Evolutionary conservation across 2,113 vertebrate species (phyloP).

Genomic region (Chinchilla lanigera): DNA sequence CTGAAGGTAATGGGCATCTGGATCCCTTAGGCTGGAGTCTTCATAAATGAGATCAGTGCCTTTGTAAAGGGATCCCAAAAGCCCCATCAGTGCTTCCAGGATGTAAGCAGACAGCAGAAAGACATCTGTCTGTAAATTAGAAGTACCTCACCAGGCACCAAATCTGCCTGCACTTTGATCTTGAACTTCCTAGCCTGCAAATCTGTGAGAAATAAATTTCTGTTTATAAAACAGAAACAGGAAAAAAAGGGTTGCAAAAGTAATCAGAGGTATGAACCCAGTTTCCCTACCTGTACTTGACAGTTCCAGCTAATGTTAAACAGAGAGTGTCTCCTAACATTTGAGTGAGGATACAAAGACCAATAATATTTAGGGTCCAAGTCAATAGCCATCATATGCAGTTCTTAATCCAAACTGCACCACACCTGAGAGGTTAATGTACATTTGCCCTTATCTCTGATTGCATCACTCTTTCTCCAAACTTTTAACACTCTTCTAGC

Average conservation of each 20-base stretch:
- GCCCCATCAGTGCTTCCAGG: neutral
- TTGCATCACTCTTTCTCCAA: neutral
- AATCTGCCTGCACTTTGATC: neutral
- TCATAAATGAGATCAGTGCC: neutral
- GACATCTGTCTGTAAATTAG: neutral
- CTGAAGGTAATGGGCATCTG: neutral
- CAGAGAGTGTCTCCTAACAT: neutral
- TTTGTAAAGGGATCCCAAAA: neutral
- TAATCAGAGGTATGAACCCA: neutral
- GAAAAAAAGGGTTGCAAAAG: neutral
- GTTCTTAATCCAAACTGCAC: neutral
- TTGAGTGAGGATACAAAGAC: neutral
- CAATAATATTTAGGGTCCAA: neutral
- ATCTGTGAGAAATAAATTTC: neutral
- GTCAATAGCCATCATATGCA: neutral
- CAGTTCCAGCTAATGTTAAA: neutral
- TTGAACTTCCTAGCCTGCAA: neutral
- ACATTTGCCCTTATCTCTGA: neutral
- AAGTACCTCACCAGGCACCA: neutral
- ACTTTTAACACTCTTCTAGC: neutral
- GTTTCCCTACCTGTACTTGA: neutral
- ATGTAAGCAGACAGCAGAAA: neutral
- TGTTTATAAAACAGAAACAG: neutral
- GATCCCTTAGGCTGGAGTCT: neutral
- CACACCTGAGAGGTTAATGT: neutral